These are phyloP conservation scores for Sebastes glaucus DNA, from an alignment of 2,797 vertebrate genomes.

Conservation along the genomic window DNA sequence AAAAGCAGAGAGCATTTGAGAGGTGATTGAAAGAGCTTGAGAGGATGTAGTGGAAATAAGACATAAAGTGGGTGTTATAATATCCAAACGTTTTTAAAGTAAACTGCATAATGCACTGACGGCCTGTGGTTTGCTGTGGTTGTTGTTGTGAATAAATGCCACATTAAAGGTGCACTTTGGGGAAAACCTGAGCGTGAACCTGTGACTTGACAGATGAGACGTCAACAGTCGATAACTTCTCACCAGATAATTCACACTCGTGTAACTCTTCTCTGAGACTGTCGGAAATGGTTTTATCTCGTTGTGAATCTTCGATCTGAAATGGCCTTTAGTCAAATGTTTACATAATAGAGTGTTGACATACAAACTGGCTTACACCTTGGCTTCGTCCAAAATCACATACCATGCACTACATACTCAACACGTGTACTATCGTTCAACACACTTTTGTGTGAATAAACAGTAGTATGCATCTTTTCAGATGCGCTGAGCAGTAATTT, in stretches of 20 bases:
- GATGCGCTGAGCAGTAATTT: no score
- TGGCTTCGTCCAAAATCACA: no score
- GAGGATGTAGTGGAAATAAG: neutral
- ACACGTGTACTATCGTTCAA: no score
- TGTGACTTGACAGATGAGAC: neutral
- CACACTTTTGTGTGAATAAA: no score
- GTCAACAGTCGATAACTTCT: neutral
- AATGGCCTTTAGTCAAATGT: neutral
- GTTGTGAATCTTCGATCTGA: neutral
- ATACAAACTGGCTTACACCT: neutral
- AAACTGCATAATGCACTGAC: neutral
- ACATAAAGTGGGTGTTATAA: neutral
- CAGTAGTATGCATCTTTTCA: no score
- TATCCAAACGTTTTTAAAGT: neutral
- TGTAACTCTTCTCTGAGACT: neutral
- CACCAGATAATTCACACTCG: neutral
- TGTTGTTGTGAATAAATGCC: neutral
- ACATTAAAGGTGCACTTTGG: neutral
- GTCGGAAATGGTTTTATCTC: neutral
- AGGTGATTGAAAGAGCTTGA: neutral
- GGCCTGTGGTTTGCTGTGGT: neutral
- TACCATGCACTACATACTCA: no score
- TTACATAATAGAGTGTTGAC: neutral
- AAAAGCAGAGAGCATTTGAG: neutral
- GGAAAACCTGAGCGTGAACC: neutral